Base-by-base conservation (phyloP, 2,888 invertebrate species). In the Exephanes ischioxanthus region DNA sequence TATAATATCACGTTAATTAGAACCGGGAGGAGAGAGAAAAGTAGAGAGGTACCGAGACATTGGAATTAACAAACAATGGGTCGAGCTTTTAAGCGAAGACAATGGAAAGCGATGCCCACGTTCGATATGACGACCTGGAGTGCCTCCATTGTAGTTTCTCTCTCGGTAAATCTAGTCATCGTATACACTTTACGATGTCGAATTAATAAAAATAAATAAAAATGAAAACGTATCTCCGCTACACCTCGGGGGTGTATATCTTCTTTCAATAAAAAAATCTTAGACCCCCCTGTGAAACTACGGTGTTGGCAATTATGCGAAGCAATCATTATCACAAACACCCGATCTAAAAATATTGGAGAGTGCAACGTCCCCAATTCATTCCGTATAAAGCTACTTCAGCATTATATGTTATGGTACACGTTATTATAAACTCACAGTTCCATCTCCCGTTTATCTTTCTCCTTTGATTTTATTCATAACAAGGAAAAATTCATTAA, bases 31-130 rank as follows among this genome's bases (percentile, higher is more conserved):
- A 53, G 58, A 79, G 41, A 33, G 41, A 37, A 41, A 33, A 37
- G n/a, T 22, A 53, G 58, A 79, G 55, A 48, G 53, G 51, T 37
- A 33, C 41, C 66, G 84, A 78, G 81, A 84, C 77, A 81, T 84
- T 81, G 71, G 77, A 80, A 85, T 85, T 85, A 85, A 85, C 84
- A 81, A 85, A 85, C 84, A 85, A 85, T 85, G 72, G 84, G 61
- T 67, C 55, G 84, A 85, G 77, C 78, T 78, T 81, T 81, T 81
- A 81, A 73, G 73, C 84, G 71, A 85, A 85, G 78, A 85, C 84
- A 85, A 85, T 85, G 81, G 84, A 85, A 71, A 82, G 41, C 81
- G 81, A 85, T 85, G 81, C 81, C 84, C 81, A 85, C 84, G 81
- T 81, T 78, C 81, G 84, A 85, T 85, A 85, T 81, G 76, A 76